Evolutionary conservation across 35 echinoderm and acorn worm species (phyloP), one percentile per base, ranked within the genome.

Genomic region (Lytechinus pictus): DNA sequence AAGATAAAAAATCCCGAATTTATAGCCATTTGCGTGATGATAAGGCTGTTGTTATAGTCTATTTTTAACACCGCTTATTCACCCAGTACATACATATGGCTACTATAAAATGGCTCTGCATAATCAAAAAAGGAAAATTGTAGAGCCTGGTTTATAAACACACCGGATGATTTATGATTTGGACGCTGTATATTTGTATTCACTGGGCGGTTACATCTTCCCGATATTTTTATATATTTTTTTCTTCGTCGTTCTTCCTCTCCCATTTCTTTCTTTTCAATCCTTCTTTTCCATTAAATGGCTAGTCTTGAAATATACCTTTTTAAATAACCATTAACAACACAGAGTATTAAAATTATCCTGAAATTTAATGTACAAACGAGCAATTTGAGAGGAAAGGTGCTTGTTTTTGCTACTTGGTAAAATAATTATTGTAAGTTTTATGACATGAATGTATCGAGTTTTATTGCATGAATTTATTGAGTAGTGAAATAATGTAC

Each of bases 1-100:
- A 79, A 24, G 66, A 79, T 79, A 79, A 79, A 79, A 79, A 79
- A 19, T 79, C 66, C 66, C 8, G 4, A 79, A 79, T 79, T 79
- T 79, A 79, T 79, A 79, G 66, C n/a, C 66, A 79, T 79, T 79
- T 79, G n/a, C 66, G 66, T 16, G 66, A 79, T 79, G 66, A 79
- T 79, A 79, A 79, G 66, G 19, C 66, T 79, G 66, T 79, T n/a
- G 66, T 79, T 79, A 16, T 24, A 24, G 14, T n/a, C 56, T 79
- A 79, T 16, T 24, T 79, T 44, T 79, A 24, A 79, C 66, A 79
- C 21, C 66, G 66, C 2, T 44, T 79, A 19, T 79, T 79, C 66
- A 79, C 66, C 66, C 66, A 6, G 66, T 79, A 24, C 19, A 79
- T 79, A 79, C 24, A 79, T 79, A 79, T 79, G n/a, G 19, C 66